Evolutionary conservation across 1,140 invertebrate genomes (phyloP), one percentile per base, ranked within the genome.

Genomic region (Paraescarpia echinospica): DNA sequence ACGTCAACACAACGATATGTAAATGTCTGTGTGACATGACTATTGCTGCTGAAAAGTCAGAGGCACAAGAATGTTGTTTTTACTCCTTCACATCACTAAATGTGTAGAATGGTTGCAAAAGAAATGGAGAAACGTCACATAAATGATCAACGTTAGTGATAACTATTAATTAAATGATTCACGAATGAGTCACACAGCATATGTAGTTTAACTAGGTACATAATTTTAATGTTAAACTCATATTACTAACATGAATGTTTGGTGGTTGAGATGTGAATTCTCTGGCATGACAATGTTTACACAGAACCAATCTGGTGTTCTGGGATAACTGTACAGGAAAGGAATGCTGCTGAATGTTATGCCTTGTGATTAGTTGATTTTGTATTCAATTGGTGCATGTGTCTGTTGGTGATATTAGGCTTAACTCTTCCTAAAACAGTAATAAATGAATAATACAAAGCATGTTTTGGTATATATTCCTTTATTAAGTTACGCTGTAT

Each of bases 361-460:
- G 34, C n/a, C 35, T 90, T n/a, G 18, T 41, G 35, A 90, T 90
- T 90, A 34, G 35, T 90, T 90, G 34, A 90, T 90, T 90, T 90
- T 90, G 90, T 90, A 34, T 90, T 90, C 90, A 90, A 1, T 90
- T 90, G 33, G 90, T 90, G 90, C 34, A 18, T 6, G 90, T 34
- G 33, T 41, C 18, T 22, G 59, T 77, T 77, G 59, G 59, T 77
- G 59, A 77, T 77, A 77, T 77, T 77, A 77, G 22, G 27, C 59
- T 77, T 4, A 77, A 77, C 59, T 77, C 59, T 77, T 77, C 59
- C 59, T 77, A 77, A 77, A 77, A 77, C 59, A 77, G 5, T 77
- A 77, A 77, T 77, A 77, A 77, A 77, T 77, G 59, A 77, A 77
- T 77, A 77, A 77, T 77, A 77, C 59, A 77, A 77, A 18, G 59